Evolutionary conservation across 2,797 vertebrate genomes (phyloP), one percentile per base, ranked within the genome.

Genomic region (Salmo trutta): DNA sequence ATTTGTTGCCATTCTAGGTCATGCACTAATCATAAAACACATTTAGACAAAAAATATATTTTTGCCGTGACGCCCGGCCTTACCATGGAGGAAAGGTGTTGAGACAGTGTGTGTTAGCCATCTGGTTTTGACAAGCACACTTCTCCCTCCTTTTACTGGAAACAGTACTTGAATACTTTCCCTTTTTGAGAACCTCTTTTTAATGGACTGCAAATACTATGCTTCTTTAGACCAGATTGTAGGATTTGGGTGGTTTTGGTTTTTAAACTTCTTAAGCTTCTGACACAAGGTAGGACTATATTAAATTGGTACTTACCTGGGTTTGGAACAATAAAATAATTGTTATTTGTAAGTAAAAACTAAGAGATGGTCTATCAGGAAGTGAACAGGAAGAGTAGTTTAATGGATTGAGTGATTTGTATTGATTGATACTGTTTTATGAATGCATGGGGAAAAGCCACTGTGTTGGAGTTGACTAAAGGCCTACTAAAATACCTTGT

Each of bases 301-400:
- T 33, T 52, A 84, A 87, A 87, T 84, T 79, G 91, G 90, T 92
- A 92, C 91, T 85, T 77, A 67, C 52, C 71, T 53, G 65, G 79
- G 82, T 82, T 86, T 79, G 80, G 84, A 82, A 83, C 77, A 6
- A 65, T 78, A 80, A 81, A 80, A 86, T 74, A 83, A 79, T 79
- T 73, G 75, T 71, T 75, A 41, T 31, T 71, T 71, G 68, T 70
- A 71, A 51, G 69, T 71, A 62, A 62, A 21, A 21, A 62, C 21
- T 21, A 21, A 21, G 56, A n/a, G n/a, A 21, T 62, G 19, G 56
- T 62, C 21, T 62, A 66, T 85, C 51, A 81, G 59, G 77, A 77
- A 81, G 71, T 79, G 79, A 79, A 7, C 15, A 31, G 64, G 4
- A 66, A 14, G 64, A 66, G 31, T 27, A 24, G 54, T 54, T 8